These are phyloP conservation scores for Hippoglossus stenolepis DNA, from an alignment of 2,113 vertebrate species.

Conservation along the genomic window DNA sequence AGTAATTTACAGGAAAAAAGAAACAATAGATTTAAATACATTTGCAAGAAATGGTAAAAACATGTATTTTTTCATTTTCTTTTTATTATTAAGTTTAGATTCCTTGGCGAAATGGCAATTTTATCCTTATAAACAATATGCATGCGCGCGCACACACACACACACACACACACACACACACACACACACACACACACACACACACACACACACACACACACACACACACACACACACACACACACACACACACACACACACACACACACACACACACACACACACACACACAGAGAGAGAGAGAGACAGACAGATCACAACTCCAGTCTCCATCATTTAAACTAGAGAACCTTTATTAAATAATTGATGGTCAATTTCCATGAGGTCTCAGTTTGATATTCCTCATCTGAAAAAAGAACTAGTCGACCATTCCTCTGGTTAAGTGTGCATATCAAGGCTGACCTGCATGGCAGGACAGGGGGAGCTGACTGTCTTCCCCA, in stretches of 20 bases:
- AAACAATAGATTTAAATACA: too few relatives aligned
- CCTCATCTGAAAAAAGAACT: slow-evolving; percentile 68
- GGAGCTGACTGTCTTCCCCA: slow-evolving; percentile 59
- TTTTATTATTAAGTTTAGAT: background rate
- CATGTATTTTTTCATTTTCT: background rate
- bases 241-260: too few relatives aligned
- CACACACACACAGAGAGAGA: background rate
- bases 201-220: background rate
- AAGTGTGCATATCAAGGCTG: slow-evolving; percentile 78
- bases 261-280: too few relatives aligned
- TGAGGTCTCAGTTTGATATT: slow-evolving; percentile 75
- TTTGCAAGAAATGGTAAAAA: background rate
- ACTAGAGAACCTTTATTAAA: slow-evolving; percentile 83
- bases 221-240: background rate
- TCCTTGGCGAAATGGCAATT: background rate
- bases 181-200: too few relatives aligned
- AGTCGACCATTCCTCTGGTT: slow-evolving; percentile 66
- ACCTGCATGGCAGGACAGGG: slow-evolving; percentile 80
- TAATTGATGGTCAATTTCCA: slow-evolving; percentile 78
- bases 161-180: too few relatives aligned
- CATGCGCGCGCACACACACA: too few relatives aligned
- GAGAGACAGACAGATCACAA: slow-evolving; percentile 51
- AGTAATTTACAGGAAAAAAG: too few relatives aligned
- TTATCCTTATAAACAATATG: background rate
- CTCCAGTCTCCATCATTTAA: slow-evolving; percentile 59